These are phyloP conservation scores for Neelides sp. DNA, from an alignment of 1,140 invertebrate species.

Conservation along the genomic window DNA sequence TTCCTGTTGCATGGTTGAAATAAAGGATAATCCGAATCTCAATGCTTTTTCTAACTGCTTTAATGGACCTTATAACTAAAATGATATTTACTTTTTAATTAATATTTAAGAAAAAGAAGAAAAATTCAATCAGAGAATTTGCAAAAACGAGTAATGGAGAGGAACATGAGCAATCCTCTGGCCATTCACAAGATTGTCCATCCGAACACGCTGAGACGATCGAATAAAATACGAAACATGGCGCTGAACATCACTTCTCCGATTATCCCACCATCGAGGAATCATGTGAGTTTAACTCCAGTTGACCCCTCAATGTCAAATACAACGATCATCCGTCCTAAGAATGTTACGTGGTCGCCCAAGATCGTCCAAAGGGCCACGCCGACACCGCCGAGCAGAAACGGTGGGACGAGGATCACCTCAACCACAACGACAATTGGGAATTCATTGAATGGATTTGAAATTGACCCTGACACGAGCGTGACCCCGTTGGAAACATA, in stretches of 20 bases:
- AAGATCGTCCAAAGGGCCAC: slow-evolving; percentile 28
- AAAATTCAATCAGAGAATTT: slow-evolving; percentile 31
- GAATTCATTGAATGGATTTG: slow-evolving; percentile 22
- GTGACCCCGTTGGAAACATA: slow-evolving; percentile 29
- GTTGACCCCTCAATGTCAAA: slow-evolving; percentile 17
- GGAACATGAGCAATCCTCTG: slow-evolving; percentile 30
- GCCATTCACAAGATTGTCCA: slow-evolving; percentile 28
- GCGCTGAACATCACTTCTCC: slow-evolving; percentile 30
- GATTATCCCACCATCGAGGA: slow-evolving; percentile 13
- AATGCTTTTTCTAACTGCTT: too few relatives aligned
- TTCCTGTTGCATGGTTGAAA: too few relatives aligned
- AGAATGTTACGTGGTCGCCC: slow-evolving; percentile 31
- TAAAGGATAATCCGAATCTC: too few relatives aligned
- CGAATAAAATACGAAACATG: slow-evolving; percentile 30
- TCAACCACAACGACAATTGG: not conserved
- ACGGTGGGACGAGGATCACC: slow-evolving; percentile 14
- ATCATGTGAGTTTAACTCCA: slow-evolving; percentile 20
- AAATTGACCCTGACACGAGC: slow-evolving; percentile 30
- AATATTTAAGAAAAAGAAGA: slow-evolving; percentile 23
- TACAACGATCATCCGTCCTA: slow-evolving; percentile 1
- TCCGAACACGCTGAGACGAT: slow-evolving; percentile 20
- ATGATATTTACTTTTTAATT: not conserved
- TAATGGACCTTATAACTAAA: not conserved
- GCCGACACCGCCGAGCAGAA: slow-evolving; percentile 18
- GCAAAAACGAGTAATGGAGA: slow-evolving; percentile 28